phyloP scores from a whole-genome alignment of 1,140 invertebrate genomes.

The Drosophila elegans region DNA sequence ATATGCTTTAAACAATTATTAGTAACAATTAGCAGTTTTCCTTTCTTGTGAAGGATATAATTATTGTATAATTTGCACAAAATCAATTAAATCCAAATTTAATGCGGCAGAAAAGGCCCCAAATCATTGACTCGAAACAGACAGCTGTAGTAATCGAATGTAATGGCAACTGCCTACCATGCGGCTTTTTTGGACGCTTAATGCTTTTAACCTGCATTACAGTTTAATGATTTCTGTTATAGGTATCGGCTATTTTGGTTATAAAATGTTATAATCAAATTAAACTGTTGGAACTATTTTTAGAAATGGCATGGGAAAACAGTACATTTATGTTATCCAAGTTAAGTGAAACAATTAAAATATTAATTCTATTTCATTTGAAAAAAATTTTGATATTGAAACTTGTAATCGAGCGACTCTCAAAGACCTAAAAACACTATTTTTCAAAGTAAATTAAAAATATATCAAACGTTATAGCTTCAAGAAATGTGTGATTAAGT shows the following conservation, averaged over 20 bases:
- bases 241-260: slow-evolving; percentile 1
- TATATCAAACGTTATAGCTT: neutral
- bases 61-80: no score
- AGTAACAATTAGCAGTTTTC: no score
- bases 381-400: no score
- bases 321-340: no score
- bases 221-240: neutral
- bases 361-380: no score
- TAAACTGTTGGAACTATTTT: no score
- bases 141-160: slow-evolving; percentile 28
- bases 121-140: slow-evolving; percentile 22
- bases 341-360: no score
- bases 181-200: neutral
- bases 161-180: slow-evolving; percentile 15
- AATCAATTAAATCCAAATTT: slow-evolving; percentile 66
- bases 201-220: neutral
- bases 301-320: no score
- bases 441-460: no score
- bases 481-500: neutral
- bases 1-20: neutral
- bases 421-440: no score
- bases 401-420: no score
- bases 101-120: neutral
- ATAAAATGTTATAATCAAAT: neutral
- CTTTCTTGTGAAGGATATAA: neutral